Percentiles rank a stretch among this genome's conserved stretches.
Evolutionary conservation across 1,140 invertebrate genomes (phyloP).

Genomic region (Tachypleus tridentatus): DNA sequence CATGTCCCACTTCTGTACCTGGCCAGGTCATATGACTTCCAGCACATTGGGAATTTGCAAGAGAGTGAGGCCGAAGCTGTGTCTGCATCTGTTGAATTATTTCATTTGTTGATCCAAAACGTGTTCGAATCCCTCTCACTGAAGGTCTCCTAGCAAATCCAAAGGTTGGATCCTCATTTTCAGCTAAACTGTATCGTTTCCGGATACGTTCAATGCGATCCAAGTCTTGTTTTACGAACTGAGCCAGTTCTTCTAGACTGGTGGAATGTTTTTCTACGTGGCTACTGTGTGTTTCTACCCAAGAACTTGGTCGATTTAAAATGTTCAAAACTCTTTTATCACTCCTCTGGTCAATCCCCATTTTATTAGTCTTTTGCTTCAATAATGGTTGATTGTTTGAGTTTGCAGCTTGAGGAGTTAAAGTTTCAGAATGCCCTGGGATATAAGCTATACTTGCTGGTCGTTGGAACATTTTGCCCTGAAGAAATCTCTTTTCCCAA

Average conservation of each 20-base stretch:
- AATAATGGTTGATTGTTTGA: background rate
- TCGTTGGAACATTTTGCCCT: too few relatives aligned
- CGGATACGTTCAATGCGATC: constrained; percentile 63
- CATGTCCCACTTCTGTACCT: too few relatives aligned
- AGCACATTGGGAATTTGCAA: too few relatives aligned
- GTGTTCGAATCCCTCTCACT: constrained; percentile 50
- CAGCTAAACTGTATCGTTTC: constrained; percentile 48
- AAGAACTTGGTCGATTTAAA: background rate
- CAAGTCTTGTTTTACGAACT: constrained; percentile 70
- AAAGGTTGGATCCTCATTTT: constrained; percentile 54
- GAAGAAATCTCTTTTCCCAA: too few relatives aligned
- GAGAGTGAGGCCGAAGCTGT: constrained; percentile 22
- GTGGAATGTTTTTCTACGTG: background rate
- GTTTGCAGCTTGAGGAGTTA: background rate
- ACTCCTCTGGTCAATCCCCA: background rate
- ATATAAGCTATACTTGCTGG: too few relatives aligned
- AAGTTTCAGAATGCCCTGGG: too few relatives aligned
- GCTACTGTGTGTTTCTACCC: background rate
- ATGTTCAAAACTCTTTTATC: background rate
- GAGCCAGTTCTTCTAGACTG: constrained; percentile 53
- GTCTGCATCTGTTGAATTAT: constrained; percentile 65
- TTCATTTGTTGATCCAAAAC: constrained; percentile 62
- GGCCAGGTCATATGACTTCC: too few relatives aligned
- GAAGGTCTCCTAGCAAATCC: constrained; percentile 76
- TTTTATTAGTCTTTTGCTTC: background rate